Evolutionary conservation across 2,113 vertebrate species (phyloP).

Genomic region (Cranoglanis bouderius): DNA sequence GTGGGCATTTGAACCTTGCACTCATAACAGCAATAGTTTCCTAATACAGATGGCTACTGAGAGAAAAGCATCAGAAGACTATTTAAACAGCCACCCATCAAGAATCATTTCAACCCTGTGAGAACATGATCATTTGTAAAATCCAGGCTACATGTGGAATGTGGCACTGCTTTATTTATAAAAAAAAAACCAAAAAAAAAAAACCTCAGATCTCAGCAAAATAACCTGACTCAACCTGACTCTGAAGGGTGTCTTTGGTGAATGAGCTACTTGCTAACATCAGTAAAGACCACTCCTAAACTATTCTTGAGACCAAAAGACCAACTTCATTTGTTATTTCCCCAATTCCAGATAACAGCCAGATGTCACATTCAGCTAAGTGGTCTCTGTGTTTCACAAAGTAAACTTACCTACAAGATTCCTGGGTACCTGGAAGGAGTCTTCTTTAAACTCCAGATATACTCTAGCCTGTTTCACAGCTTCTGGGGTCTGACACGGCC

Average conservation of each 20-base stretch:
- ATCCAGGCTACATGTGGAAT: background rate
- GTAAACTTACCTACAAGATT: slow-evolving; percentile 83
- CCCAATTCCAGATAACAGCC: background rate
- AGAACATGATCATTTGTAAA: background rate
- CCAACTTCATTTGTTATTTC: background rate
- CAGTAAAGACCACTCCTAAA: background rate
- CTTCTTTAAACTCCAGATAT: slow-evolving; percentile 89
- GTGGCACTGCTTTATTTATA: background rate
- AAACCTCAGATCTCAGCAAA: background rate
- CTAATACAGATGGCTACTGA: background rate
- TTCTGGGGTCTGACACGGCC: slow-evolving; percentile 81
- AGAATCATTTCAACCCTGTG: background rate
- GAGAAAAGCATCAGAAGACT: background rate
- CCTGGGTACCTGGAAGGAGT: slow-evolving; percentile 88
- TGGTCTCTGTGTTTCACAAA: no score
- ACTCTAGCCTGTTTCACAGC: slow-evolving; percentile 86
- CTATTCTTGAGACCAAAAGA: background rate
- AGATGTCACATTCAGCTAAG: background rate
- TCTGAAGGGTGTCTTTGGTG: background rate
- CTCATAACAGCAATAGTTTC: background rate
- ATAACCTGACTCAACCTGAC: background rate
- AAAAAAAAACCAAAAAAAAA: no score
- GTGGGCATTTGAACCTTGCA: background rate
- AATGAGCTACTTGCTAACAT: background rate
- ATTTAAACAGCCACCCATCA: background rate